Evolutionary conservation across 1,140 invertebrate species (phyloP), one percentile per base, ranked within the genome.

Genomic region (Pentalonia nigronervosa): DNA sequence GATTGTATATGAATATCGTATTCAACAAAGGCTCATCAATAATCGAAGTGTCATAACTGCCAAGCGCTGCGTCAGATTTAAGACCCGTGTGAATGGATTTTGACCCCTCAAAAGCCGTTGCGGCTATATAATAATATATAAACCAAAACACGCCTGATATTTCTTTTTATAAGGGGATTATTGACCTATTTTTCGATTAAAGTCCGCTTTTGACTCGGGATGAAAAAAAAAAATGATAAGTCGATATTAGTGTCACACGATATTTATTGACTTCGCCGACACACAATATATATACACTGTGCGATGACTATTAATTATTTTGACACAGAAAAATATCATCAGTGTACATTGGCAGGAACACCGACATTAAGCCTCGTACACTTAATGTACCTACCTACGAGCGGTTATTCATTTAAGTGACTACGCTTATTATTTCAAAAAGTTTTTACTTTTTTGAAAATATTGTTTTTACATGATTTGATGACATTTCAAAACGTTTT

Each of bases 81-180:
- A 93, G 91, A 93, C 76, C 81, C 91, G 76, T 93, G 76, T 86
- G 91, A 93, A 93, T 86, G 91, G 76, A 86, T 93, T 93, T 93
- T 86, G 48, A 86, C 81, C 91, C 47, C 67, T 48, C 67, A 14
- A 92, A 50, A 50, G n/a, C 83, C 30, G 47, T 83, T 50, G 11
- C 34, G 30, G 90, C 14, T 34, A 34, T 34, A 83, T 83, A 53
- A 50, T 53, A 53, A 2, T 4, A 4, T 53, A 53, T 53, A 53
- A 53, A 83, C 90, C 67, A 48, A 92, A 83, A 83, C 41, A 50
- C 50, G 88, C 48, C 88, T 56, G 88, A 23, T 41, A 56, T 56
- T 89, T 41, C 50, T 36, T 56, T 89, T 89, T 56, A 36, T 89
- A 89, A 89, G 88, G 87, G 88, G 88, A 89, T 89, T 89, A 89